Conservation (phyloP, 1,140 invertebrate species). For the Leptopilina clavipes region DNA sequence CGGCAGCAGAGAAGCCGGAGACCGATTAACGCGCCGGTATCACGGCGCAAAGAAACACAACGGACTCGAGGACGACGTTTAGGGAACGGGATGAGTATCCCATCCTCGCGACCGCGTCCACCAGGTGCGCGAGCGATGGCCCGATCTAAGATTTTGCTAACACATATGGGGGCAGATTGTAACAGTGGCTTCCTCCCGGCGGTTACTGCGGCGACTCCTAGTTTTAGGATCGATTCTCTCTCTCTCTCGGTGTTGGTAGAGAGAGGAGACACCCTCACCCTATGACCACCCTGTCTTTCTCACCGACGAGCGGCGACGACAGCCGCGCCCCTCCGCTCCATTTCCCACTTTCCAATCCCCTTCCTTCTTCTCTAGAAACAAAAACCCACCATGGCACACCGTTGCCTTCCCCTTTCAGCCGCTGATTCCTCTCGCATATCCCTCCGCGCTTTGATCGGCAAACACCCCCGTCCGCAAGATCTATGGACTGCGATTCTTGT, state of each 20-base stretch:
- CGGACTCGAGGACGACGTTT: conserved; percentile 45
- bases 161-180: conserved; percentile 68
- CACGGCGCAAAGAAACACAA: conserved; percentile 46
- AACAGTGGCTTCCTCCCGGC: conserved; percentile 70
- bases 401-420: conserved; percentile 36
- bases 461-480: not conserved
- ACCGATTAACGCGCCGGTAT: conserved; percentile 42
- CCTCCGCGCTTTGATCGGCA: not conserved
- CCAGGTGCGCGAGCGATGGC: conserved; percentile 55
- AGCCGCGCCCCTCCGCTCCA: conserved; percentile 57
- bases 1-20: conserved; percentile 31
- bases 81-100: conserved; percentile 50
- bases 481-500: not conserved
- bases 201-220: conserved; percentile 74
- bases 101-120: conserved; percentile 56
- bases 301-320: conserved; percentile 38
- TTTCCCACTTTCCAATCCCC: not conserved
- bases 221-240: conserved; percentile 74
- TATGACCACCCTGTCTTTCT: conserved; percentile 36
- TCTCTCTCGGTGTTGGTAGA: conserved; percentile 67
- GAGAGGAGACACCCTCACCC: conserved; percentile 44
- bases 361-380: not conserved
- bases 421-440: not conserved
- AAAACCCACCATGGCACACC: conserved; percentile 17
- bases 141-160: conserved; percentile 56